A percentile compares a stretch with the other conserved stretches of the same genome.
Conservation (phyloP, 2,113 vertebrate species). For the Limanda limanda region DNA sequence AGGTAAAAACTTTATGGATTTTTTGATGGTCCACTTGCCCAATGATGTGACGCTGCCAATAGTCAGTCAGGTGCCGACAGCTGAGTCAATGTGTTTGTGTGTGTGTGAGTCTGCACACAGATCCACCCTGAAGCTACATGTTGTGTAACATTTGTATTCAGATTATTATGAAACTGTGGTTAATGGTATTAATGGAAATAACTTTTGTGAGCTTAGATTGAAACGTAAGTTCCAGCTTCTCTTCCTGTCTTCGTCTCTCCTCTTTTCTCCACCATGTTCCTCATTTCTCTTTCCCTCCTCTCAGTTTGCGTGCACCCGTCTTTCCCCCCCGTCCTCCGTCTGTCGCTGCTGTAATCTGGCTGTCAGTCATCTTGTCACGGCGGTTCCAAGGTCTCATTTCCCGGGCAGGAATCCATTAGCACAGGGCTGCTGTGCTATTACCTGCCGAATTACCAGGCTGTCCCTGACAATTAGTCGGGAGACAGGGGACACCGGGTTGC, state of each 20-base stretch:
- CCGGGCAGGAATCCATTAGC: conserved; percentile 70
- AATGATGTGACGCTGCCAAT: background rate
- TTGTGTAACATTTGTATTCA: no score
- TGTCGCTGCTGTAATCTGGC: conserved; percentile 55
- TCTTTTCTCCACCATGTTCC: background rate
- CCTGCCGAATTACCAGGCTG: conserved; percentile 67
- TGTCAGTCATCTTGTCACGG: conserved; percentile 73
- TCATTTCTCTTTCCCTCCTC: background rate
- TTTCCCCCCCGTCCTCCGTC: background rate
- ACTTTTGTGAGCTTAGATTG: background rate
- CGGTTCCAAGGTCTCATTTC: conserved; percentile 70
- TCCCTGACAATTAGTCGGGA: conserved; percentile 61
- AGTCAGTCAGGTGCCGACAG: background rate
- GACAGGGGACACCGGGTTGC: conserved; percentile 26
- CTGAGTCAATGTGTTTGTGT: background rate
- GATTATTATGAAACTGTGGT: background rate
- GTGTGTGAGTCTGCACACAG: background rate
- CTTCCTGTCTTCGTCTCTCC: background rate
- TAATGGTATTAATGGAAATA: background rate
- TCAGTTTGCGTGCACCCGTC: background rate
- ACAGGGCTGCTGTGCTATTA: conserved; percentile 65
- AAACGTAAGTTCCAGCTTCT: background rate
- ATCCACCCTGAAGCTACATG: no score
- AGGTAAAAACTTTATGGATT: background rate
- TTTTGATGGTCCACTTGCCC: background rate